Conservation (phyloP, 2,888 invertebrate species). For the Eulithis testata region DNA sequence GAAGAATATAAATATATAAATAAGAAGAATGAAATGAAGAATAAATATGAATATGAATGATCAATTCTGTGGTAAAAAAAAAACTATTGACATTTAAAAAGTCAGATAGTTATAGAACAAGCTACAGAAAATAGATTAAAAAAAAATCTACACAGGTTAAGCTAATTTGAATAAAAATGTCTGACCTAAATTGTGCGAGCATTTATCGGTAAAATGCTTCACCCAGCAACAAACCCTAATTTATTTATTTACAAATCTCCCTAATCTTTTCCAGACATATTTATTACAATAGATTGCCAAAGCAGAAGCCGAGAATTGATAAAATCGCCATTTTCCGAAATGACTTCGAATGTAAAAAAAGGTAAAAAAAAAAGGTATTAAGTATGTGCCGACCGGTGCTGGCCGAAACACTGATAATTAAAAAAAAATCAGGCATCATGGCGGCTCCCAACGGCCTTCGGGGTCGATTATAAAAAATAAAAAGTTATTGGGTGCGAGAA, state of each 20-base stretch:
- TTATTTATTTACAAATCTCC: constrained; percentile 24
- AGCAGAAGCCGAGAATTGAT: constrained; percentile 34
- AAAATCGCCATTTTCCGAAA: constrained; percentile 39
- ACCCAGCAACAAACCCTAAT: neutral
- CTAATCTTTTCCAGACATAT: constrained; percentile 28
- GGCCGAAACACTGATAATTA: constrained; percentile 56
- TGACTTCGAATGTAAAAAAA: constrained; percentile 35
- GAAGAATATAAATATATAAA: too few relatives aligned
- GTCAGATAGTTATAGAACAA: too few relatives aligned
- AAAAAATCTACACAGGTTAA: too few relatives aligned
- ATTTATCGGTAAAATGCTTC: constrained; percentile 5
- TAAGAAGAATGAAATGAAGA: too few relatives aligned
- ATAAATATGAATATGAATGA: too few relatives aligned
- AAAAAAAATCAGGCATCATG: constrained; percentile 72
- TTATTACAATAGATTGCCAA: constrained; percentile 33
- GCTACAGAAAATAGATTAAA: too few relatives aligned
- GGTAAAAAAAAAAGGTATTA: constrained; percentile 22
- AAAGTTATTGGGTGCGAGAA: constrained; percentile 44
- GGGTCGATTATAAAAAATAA: constrained; percentile 55
- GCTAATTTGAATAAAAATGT: neutral
- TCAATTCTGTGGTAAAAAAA: too few relatives aligned
- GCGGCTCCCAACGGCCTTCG: constrained; percentile 67
- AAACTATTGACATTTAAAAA: too few relatives aligned
- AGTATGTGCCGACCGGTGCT: constrained; percentile 36
- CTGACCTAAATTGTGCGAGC: neutral